Conservation (phyloP, 2,113 vertebrate species). For the Odobenus rosmarus region DNA sequence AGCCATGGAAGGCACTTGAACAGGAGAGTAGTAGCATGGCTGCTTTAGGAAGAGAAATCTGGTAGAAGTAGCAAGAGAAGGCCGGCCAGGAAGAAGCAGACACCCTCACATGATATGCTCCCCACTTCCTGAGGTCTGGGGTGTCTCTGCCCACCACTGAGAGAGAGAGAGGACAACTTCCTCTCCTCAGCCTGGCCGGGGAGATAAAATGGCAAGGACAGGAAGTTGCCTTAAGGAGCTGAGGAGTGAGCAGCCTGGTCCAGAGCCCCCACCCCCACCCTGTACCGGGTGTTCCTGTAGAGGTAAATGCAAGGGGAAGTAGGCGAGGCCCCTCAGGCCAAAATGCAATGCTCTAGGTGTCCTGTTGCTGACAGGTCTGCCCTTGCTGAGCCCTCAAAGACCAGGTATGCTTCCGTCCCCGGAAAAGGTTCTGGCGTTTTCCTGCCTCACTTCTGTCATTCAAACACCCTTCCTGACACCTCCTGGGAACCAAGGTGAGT, state of each 20-base stretch:
- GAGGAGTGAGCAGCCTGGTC: neutral
- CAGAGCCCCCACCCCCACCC: neutral
- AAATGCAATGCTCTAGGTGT: neutral
- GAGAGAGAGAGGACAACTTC: constrained; percentile 66
- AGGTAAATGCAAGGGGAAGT: neutral
- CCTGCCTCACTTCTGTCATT: neutral
- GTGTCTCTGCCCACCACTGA: neutral
- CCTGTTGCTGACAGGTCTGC: neutral
- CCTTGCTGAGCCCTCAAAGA: neutral
- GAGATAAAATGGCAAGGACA: constrained; percentile 72
- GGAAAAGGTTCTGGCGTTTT: neutral
- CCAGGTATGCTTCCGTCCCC: neutral
- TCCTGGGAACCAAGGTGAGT: neutral
- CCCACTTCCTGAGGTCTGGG: constrained; percentile 34
- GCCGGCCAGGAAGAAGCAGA: neutral
- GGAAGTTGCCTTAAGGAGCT: constrained; percentile 73
- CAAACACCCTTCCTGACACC: neutral
- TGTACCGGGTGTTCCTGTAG: neutral
- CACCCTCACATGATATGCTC: neutral
- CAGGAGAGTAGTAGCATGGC: neutral
- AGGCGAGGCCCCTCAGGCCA: neutral
- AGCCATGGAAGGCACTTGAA: neutral
- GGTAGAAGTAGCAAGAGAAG: neutral
- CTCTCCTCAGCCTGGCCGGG: constrained; percentile 61
- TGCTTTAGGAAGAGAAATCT: neutral